Conservation (phyloP, 2,797 vertebrate species). For the Anguilla obscura region DNA sequence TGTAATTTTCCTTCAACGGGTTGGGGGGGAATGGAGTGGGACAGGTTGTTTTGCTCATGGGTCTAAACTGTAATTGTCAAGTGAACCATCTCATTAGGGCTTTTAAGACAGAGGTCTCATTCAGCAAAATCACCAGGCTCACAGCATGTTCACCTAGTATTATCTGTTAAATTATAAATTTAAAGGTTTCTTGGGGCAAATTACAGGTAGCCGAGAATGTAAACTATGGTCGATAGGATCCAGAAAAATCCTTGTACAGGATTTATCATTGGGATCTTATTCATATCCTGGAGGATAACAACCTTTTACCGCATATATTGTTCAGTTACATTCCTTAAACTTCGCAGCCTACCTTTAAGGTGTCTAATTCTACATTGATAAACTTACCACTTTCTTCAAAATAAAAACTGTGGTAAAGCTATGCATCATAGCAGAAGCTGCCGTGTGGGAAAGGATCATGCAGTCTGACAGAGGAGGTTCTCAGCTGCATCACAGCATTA, state of each 20-base stretch:
- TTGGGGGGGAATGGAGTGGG: neutral
- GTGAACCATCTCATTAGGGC: conserved; percentile 14
- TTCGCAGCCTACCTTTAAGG: neutral
- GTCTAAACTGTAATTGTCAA: conserved; percentile 10
- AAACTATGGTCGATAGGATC: neutral
- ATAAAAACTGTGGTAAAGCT: neutral
- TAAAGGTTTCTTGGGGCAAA: neutral
- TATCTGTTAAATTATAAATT: neutral
- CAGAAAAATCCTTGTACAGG: neutral
- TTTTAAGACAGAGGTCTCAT: conserved; percentile 20
- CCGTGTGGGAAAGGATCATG: conserved; percentile 20
- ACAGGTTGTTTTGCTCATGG: conserved; percentile 1
- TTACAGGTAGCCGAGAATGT: neutral
- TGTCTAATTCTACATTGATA: neutral
- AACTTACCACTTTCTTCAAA: neutral
- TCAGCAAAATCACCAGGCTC: neutral
- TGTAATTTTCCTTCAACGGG: conserved; percentile 23
- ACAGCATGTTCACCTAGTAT: neutral
- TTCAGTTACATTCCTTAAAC: neutral
- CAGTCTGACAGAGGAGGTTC: neutral
- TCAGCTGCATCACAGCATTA: conserved; percentile 6
- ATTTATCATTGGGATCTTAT: neutral
- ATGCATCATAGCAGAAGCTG: neutral
- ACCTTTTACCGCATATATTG: neutral
- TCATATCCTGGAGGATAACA: neutral